Base-by-base conservation (phyloP, 2,888 invertebrate species). In the Sturmia bella region DNA sequence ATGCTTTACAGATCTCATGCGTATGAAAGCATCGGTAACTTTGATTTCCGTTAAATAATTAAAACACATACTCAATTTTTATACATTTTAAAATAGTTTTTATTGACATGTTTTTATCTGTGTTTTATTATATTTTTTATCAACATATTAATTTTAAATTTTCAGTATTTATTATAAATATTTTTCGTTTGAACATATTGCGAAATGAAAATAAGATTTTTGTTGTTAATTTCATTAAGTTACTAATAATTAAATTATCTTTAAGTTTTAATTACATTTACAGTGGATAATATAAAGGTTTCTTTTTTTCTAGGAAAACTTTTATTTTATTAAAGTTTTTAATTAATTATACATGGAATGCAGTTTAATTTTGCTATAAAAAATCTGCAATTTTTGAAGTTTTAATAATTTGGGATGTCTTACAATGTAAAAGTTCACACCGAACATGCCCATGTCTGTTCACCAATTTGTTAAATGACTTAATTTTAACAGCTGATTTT, bases 281-380 rank as follows among this genome's bases (percentile, higher is more conserved):
- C 82, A 78, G 56, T 66, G 64, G 39, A 48, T 70, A 48, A 73
- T 75, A 69, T 70, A 78, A 52, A 48, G 19, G 39, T 27, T 39
- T 66, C 27, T 48, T 56, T 80, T n/a, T 48, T 56, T 80, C 12
- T 64, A 54, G 6, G 61, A 69, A 37, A 61, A 63, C 39, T 66
- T 78, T 52, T 27, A 27, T 24, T 43, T 79, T 70, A 41, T 68
- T 68, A 43, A 32, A 24, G n/a, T 17, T 48, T 56, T 73, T 75
- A 12, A 63, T 77, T 61, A 85, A 86, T 86, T 90, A 87, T 89
- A 89, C 89, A 90, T 90, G 90, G 90, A 90, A 90, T 90, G 90
- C 90, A 88, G 86, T 87, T 84, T 76, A 68, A 83, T 84, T 82
- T 85, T 85, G 64, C 83, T 84, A 77, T 80, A 48, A 72, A 59